Evolutionary conservation across 2,113 vertebrate genomes (phyloP).

Genomic region (Cephalopholis sonnerati): DNA sequence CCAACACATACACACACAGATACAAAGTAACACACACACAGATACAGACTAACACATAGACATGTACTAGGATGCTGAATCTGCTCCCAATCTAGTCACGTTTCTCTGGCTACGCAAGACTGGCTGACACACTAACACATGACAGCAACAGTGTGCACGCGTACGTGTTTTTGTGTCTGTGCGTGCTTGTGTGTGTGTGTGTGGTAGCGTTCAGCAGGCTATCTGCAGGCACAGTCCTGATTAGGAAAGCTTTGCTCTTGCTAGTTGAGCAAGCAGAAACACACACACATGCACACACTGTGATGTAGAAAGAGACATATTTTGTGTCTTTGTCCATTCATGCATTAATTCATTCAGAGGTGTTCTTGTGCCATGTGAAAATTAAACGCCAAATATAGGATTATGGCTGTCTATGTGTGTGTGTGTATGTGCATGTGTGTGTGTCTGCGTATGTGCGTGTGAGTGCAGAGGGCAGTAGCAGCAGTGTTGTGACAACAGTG

Average conservation of each 20-base stretch:
- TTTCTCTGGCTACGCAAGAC: slow-evolving; percentile 64
- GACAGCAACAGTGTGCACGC: slow-evolving; percentile 51
- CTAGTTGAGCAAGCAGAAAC: slow-evolving; percentile 34
- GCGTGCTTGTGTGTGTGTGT: background rate
- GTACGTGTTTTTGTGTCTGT: background rate
- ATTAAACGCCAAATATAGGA: slow-evolving; percentile 45
- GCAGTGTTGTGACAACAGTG: slow-evolving; percentile 74
- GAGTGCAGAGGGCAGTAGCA: slow-evolving; percentile 67
- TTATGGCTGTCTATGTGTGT: slow-evolving; percentile 5
- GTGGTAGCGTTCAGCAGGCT: slow-evolving; percentile 34
- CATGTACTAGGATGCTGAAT: slow-evolving; percentile 69
- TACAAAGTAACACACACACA: background rate
- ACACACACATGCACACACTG: slow-evolving; percentile 9
- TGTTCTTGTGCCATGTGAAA: slow-evolving; percentile 35
- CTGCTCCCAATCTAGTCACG: slow-evolving; percentile 74
- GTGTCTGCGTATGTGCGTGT: background rate
- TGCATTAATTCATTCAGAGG: slow-evolving; percentile 36
- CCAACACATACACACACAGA: slow-evolving; percentile 37
- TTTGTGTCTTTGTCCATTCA: slow-evolving; percentile 41
- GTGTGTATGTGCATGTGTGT: slow-evolving; percentile 7
- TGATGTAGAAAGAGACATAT: slow-evolving; percentile 28
- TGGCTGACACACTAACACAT: slow-evolving; percentile 72
- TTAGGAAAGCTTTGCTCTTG: slow-evolving; percentile 41
- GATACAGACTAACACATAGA: slow-evolving; percentile 18
- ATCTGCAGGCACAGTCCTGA: slow-evolving; percentile 63